Base-by-base conservation (phyloP, 2,113 vertebrate species). In the Hydrolagus affinis region DNA sequence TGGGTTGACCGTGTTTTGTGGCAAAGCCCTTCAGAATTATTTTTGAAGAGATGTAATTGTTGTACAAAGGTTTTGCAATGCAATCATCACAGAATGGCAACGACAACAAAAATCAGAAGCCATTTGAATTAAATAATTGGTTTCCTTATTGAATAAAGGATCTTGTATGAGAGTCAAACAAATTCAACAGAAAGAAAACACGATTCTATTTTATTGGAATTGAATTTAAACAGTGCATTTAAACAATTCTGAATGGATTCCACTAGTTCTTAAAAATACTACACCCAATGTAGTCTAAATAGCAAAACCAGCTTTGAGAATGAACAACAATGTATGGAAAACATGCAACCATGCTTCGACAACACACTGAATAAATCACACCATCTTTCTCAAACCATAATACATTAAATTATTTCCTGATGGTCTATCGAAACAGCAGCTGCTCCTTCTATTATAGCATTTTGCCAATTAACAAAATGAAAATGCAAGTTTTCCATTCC, bases 321-420 rank as follows among this genome's bases (percentile, higher is more conserved):
- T 32, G 28, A 83, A 83, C 28, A 83, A 83, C 44, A 83, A 66
- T 80, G 59, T 83, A 83, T 32, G 78, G 44, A 44, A 44, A 83
- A 83, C 78, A 83, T 83, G 78, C 78, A 83, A 68, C 62, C 78
- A 83, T 83, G 78, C 78, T 28, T 66, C n/a, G 62, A 83, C 62
- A 83, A 14, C 78, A 83, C 78, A 66, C 15, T 64, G 59, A 66
- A 83, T 68, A 28, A 80, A 60, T 62, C 30, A 66, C 64, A 15
- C 64, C 25, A 30, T 83, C 66, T 30, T 10, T 68, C 15, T 19
- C 59, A 78, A 83, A 25, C 64, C 66, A 83, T 66, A 83, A 83
- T 64, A 83, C 78, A 83, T 66, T 68, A 66, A 83, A 83, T 66
- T 83, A 83, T 25, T 83, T 83, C 28, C 60, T 28, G 66, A 83